Evolutionary conservation across 1,140 invertebrate genomes (phyloP), one percentile per base, ranked within the genome.

Genomic region (Belonocnema kinseyi): DNA sequence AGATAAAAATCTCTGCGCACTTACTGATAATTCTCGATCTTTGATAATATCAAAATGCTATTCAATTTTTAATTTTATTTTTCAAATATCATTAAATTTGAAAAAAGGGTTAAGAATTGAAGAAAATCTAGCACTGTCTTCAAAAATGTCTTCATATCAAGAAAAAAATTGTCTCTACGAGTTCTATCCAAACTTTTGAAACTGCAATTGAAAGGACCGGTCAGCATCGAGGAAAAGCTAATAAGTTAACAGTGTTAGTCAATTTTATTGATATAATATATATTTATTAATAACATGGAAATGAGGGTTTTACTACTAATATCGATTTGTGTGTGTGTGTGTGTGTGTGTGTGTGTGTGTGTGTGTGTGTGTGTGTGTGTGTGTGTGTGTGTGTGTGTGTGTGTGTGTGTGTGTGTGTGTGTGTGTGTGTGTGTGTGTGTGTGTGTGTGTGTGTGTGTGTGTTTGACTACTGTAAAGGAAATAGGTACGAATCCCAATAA

Each of bases 201-300:
- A 51, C 72, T 19, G 16, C 61, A 46, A 71, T 50, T 16, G 33
- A 77, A 56, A 26, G 50, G 19, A 21, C 26, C n/a, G 73, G 52
- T n/a, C 53, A 46, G 33, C 40, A 40, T 53, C 12, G 56, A 56
- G 70, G 54, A 76, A 51, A 56, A 58, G 51, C 21, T 73, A 54
- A 73, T 79, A 79, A 78, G 54, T 70, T 78, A 80, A 75, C 72
- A 50, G 76, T 82, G 80, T 78, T 75, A 82, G 81, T 80, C 81
- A 82, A 82, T 82, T 82, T 78, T 77, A 81, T 79, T 21, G 78
- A 76, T 71, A 77, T 11, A 7, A 46, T 46, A 21, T 79, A 81
- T 66, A 77, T 74, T 72, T 76, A 78, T 78, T 74, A 76, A 75
- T 73, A 70, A 78, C 78, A 77, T 80, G n/a, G 16, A 76, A 66